phyloP scores from a whole-genome alignment of 2,797 vertebrate genomes.

The Hydrolagus colliei region DNA sequence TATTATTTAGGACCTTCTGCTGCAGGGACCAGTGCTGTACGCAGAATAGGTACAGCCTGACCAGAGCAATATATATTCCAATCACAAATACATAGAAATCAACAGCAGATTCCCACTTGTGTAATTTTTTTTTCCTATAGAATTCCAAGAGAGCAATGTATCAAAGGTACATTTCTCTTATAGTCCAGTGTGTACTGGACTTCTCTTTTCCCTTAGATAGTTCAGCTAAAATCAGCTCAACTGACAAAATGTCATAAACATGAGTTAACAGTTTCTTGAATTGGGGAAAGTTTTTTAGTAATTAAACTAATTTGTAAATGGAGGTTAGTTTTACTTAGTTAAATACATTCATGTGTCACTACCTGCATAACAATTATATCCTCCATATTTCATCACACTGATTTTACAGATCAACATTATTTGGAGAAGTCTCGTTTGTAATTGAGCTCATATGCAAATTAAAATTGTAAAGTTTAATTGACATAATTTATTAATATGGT shows the following conservation, averaged over 20 bases:
- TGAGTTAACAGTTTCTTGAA: not conserved
- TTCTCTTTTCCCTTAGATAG: not conserved
- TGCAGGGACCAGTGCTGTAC: too few relatives aligned
- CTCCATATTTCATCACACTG: not conserved
- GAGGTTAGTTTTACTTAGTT: not conserved
- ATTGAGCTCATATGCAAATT: not conserved
- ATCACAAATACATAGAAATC: too few relatives aligned
- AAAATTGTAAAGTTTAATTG: not conserved
- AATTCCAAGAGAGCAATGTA: too few relatives aligned
- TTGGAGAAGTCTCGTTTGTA: not conserved
- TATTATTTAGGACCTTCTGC: too few relatives aligned
- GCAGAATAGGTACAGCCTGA: too few relatives aligned
- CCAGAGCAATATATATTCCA: too few relatives aligned
- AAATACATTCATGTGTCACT: not conserved
- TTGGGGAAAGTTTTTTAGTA: not conserved
- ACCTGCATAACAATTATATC: not conserved
- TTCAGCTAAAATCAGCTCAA: not conserved
- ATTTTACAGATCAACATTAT: not conserved
- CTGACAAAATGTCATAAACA: not conserved
- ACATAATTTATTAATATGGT: not conserved
- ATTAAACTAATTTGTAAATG: not conserved
- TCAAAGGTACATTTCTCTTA: not conserved
- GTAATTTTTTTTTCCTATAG: too few relatives aligned
- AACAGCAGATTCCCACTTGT: too few relatives aligned
- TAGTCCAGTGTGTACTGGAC: not conserved